These are phyloP conservation scores for Cochlearius cochlearius DNA, from an alignment of 2,113 vertebrate species.

Conservation along the genomic window DNA sequence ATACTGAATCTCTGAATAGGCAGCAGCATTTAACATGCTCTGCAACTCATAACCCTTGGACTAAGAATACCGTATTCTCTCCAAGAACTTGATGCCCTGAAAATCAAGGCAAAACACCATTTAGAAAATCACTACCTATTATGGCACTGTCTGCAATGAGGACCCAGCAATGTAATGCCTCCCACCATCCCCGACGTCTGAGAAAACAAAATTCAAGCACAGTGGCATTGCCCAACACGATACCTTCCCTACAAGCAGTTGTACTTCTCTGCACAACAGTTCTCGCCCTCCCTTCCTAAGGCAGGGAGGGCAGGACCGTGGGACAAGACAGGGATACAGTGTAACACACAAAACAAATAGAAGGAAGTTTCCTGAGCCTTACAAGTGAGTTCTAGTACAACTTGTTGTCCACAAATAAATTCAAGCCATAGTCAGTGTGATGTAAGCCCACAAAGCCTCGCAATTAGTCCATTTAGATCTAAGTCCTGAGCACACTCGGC, in stretches of 20 bases:
- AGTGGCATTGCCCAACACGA: rapidly evolving
- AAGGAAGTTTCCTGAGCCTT: background rate
- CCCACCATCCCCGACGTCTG: background rate
- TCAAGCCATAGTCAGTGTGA: background rate
- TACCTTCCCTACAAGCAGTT: background rate
- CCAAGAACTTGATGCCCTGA: background rate
- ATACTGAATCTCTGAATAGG: background rate
- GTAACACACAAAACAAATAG: background rate
- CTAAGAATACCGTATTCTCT: background rate
- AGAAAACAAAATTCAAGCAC: background rate
- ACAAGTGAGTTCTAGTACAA: background rate
- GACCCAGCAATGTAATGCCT: background rate
- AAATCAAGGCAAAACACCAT: background rate
- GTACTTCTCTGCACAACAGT: background rate
- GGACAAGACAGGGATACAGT: background rate
- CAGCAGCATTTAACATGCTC: background rate
- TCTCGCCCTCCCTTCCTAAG: background rate
- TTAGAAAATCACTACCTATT: background rate
- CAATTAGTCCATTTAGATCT: background rate
- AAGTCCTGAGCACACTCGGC: background rate
- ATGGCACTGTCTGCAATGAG: background rate
- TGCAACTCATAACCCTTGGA: background rate
- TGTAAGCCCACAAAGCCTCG: background rate
- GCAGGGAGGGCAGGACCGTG: background rate
- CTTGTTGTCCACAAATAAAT: background rate